Conservation (phyloP, 2,797 vertebrate species). For the Acipenser transmontanus region DNA sequence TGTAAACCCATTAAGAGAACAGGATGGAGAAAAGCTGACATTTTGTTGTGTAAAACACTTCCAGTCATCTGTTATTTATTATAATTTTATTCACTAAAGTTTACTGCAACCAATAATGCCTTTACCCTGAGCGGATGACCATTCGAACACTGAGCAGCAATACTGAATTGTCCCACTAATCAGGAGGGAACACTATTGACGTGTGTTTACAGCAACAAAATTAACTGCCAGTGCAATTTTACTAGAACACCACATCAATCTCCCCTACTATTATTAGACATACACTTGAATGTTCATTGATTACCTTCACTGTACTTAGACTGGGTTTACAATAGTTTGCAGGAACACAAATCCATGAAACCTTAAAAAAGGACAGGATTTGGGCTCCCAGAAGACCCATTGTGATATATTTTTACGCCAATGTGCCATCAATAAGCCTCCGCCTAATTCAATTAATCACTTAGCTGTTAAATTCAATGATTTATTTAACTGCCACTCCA, state of each 20-base stretch:
- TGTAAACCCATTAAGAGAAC: no score
- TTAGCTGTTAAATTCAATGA: background rate
- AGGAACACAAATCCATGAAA: slow-evolving; percentile 39
- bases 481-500: no score
- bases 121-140: no score
- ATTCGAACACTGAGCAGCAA: no score
- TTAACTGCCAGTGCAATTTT: slow-evolving; percentile 44
- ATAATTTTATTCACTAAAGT: no score
- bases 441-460: slow-evolving; percentile 22
- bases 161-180: no score
- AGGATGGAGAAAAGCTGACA: no score
- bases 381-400: slow-evolving; percentile 29
- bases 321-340: slow-evolving; percentile 37
- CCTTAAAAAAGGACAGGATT: slow-evolving; percentile 36
- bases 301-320: slow-evolving; percentile 37
- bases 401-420: slow-evolving; percentile 27
- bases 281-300: slow-evolving; percentile 42
- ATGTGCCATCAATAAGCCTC: slow-evolving; percentile 29
- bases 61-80: no score
- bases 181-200: slow-evolving; percentile 34
- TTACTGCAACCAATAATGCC: no score
- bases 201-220: slow-evolving; percentile 38
- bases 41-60: no score
- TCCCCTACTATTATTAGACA: slow-evolving; percentile 39
- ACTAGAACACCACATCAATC: slow-evolving; percentile 40